phyloP scores from a whole-genome alignment of 2,113 vertebrate species.

The Vireo altiloquus region DNA sequence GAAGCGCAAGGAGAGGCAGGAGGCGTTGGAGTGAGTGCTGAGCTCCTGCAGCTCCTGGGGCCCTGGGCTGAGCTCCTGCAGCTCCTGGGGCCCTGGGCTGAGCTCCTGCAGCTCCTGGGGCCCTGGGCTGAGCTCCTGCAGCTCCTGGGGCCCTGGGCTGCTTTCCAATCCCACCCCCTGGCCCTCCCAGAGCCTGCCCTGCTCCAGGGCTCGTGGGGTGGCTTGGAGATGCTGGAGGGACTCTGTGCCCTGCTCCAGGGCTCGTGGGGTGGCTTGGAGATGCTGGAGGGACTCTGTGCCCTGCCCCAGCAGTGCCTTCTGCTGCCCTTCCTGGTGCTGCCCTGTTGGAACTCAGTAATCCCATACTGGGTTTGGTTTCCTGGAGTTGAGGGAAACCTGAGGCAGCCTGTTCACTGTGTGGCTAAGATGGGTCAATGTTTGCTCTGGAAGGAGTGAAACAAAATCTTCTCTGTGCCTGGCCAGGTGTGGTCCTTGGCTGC shows the following conservation, averaged over 20 bases:
- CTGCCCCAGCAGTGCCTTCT: neutral
- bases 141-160: neutral
- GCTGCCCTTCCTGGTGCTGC: neutral
- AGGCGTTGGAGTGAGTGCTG: conserved; percentile 84
- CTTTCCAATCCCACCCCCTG: neutral
- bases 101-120: too few species aligned
- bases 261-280: accelerated
- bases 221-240: accelerated
- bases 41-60: too few species aligned
- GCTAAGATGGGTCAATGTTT: neutral
- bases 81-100: neutral
- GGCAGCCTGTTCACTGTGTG: neutral
- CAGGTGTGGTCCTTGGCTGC: neutral
- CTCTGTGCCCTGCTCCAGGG: neutral
- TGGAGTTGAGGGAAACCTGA: neutral
- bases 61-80: neutral
- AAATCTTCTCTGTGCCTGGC: accelerated
- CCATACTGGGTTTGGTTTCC: neutral
- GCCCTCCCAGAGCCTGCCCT: neutral
- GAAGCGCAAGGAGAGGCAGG: conserved; percentile 85
- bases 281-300: accelerated
- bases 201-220: accelerated
- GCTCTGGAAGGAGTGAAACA: neutral
- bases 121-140: too few species aligned
- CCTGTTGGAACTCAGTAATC: too few species aligned